Evolutionary conservation across 2,797 vertebrate species (phyloP).

Genomic region (Miichthys miiuy): DNA sequence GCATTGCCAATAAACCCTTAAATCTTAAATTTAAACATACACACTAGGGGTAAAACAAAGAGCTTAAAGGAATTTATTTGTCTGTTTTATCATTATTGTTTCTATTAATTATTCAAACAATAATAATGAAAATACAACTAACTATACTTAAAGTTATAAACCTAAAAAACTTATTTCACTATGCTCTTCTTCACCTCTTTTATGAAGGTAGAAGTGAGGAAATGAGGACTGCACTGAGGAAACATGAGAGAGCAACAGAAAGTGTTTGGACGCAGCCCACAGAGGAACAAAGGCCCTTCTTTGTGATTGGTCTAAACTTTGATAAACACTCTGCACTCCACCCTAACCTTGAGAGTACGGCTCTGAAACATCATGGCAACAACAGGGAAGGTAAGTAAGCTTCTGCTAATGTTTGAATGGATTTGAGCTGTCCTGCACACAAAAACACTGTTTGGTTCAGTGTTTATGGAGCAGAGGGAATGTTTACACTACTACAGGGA

Average conservation of each 20-base stretch:
- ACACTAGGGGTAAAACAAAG: neutral
- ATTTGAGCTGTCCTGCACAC: neutral
- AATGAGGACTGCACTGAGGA: neutral
- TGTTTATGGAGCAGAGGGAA: conserved; percentile 14
- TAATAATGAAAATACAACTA: too few species aligned
- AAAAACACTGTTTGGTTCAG: neutral
- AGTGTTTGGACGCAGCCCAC: neutral
- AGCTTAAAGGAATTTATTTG: too few species aligned
- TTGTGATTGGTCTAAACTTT: conserved; percentile 23
- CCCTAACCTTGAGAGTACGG: neutral
- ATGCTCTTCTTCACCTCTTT: neutral
- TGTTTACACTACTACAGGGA: conserved; percentile 11
- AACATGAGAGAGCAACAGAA: neutral
- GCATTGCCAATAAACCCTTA: too few species aligned
- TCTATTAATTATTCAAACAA: too few species aligned
- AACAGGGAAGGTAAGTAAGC: conserved; percentile 50
- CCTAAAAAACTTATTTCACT: neutral
- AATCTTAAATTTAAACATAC: too few species aligned
- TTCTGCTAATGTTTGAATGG: neutral
- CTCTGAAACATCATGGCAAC: conserved; percentile 47
- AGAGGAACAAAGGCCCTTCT: neutral
- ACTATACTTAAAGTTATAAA: too few species aligned
- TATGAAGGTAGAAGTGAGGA: too few species aligned
- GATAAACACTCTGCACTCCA: conserved; percentile 11
- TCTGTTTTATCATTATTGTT: too few species aligned